Base-by-base conservation (phyloP, 2,888 invertebrate species). In the Meghimatium bilineatum region DNA sequence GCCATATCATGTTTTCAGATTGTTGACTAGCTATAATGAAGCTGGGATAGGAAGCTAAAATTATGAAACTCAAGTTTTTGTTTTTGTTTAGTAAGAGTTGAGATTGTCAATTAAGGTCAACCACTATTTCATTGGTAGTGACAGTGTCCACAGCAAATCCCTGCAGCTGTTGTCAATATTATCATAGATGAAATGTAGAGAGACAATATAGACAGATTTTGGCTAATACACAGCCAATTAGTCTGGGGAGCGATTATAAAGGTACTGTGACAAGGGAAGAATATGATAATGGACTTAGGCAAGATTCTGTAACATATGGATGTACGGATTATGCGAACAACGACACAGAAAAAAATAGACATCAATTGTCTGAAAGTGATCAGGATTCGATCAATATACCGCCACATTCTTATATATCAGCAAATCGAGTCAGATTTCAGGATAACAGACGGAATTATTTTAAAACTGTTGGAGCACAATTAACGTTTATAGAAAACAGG, bases 161-260 rank as follows among this genome's bases (percentile, higher is more conserved):
- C n/a, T n/a, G n/a, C n/a, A n/a, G n/a, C n/a, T n/a, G n/a, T n/a
- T n/a, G n/a, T n/a, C n/a, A n/a, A n/a, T n/a, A n/a, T n/a, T n/a
- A n/a, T n/a, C n/a, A n/a, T n/a, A n/a, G n/a, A n/a, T n/a, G n/a
- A n/a, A n/a, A n/a, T n/a, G n/a, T n/a, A n/a, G n/a, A n/a, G n/a
- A n/a, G n/a, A n/a, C n/a, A n/a, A n/a, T n/a, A n/a, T n/a, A n/a
- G n/a, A 10, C 74, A 34, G 56, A 38, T 14, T n/a, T 52, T 38
- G 69, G 38, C 60, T 36, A 29, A n/a, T 2, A 2, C 3, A 29
- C 26, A 56, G 36, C 32, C 78, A 26, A 83, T 67, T 76, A 76
- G 78, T 32, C 60, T 78, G 78, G 78, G 83, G 72, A 78, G 78
- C 72, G 83, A 83, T 63, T 72, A 83, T 78, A 78, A 78, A 78